Evolutionary conservation across 1,140 invertebrate genomes (phyloP).

Genomic region (Danaus melanippus): DNA sequence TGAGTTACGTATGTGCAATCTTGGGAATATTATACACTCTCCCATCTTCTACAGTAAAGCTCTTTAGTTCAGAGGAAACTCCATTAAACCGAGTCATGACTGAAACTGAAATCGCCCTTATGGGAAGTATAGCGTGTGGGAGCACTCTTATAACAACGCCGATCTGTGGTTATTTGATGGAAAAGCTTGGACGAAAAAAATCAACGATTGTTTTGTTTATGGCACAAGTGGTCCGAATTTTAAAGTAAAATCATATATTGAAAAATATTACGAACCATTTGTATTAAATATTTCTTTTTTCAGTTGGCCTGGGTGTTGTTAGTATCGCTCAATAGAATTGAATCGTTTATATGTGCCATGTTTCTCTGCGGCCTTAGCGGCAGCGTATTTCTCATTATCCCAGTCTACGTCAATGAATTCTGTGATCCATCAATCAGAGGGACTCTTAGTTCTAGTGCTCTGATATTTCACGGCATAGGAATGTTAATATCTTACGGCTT

Average conservation of each 20-base stretch:
- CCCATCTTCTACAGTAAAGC: slow-evolving; percentile 36
- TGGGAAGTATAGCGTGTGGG: slow-evolving; percentile 40
- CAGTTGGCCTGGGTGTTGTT: slow-evolving; percentile 39
- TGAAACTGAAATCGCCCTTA: slow-evolving; percentile 34
- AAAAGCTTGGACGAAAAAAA: slow-evolving; percentile 42
- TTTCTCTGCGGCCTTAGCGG: slow-evolving; percentile 36
- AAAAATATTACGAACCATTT: no score
- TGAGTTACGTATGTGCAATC: no score
- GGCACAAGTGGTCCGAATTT: slow-evolving; percentile 25
- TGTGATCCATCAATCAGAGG: slow-evolving; percentile 45
- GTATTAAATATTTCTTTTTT: slow-evolving; percentile 12
- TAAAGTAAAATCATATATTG: no score
- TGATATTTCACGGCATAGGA: slow-evolving; percentile 39
- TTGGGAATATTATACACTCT: no score
- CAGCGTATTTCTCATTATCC: slow-evolving; percentile 28
- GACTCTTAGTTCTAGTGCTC: slow-evolving; percentile 32
- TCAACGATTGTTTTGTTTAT: slow-evolving; percentile 26
- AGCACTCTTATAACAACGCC: slow-evolving; percentile 39
- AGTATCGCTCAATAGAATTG: slow-evolving; percentile 26
- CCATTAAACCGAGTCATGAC: slow-evolving; percentile 44
- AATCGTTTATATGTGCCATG: slow-evolving; percentile 31
- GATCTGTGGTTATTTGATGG: slow-evolving; percentile 31
- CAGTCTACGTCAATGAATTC: slow-evolving; percentile 43
- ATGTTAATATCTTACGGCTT: slow-evolving; percentile 38
- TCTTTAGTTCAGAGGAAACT: slow-evolving; percentile 43